A percentile compares a stretch with the other conserved stretches of the same genome.
Conservation (phyloP, 2,888 invertebrate genomes). For the Drosophila borborema region DNA sequence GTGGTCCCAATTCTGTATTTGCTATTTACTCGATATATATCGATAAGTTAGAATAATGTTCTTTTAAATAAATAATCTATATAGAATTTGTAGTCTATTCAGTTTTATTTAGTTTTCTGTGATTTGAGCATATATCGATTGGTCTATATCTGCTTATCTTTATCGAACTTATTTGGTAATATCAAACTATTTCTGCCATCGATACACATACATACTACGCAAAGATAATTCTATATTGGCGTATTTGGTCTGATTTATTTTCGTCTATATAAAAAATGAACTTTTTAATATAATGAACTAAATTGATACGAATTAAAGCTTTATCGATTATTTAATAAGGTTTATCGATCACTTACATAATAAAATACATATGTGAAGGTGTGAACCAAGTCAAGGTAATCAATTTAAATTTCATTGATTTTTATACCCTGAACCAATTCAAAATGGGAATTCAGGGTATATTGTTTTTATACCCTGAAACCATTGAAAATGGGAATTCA, state of each 20-base stretch:
- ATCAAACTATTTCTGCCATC: not conserved
- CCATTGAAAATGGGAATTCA: no score
- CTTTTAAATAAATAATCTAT: not conserved
- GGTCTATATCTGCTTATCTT: not conserved
- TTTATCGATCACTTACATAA: not conserved
- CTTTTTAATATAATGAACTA: no score
- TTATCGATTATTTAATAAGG: no score
- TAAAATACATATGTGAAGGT: not conserved
- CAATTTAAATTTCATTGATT: not conserved
- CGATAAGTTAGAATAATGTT: not conserved
- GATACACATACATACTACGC: not conserved
- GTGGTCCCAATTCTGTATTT: conserved; percentile 31
- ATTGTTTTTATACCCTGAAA: no score
- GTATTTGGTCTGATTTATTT: no score
- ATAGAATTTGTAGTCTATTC: not conserved
- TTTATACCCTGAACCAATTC: no score
- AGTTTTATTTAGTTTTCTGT: no score
- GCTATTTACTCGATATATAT: conserved; percentile 8
- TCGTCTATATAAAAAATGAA: no score
- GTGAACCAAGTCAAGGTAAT: not conserved
- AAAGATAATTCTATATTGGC: no score
- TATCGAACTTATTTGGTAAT: not conserved
- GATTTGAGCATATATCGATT: not conserved
- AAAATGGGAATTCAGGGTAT: no score
- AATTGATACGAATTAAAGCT: no score